Base-by-base conservation (phyloP, 1,140 invertebrate species). In the Rhysida immarginata region DNA sequence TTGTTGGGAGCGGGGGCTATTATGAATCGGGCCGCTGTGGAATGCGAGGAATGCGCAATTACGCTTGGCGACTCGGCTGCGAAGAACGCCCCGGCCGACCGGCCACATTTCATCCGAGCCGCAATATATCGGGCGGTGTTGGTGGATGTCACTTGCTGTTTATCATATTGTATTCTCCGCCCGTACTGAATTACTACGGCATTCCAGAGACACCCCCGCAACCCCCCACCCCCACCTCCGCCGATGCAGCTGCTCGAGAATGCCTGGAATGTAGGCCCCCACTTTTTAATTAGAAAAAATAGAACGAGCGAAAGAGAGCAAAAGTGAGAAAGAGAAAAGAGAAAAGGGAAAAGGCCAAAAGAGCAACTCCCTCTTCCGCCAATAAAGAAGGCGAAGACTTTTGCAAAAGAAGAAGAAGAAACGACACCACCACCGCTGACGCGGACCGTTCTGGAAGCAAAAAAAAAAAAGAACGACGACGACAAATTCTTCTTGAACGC, bases 261-360 rank as follows among this genome's bases (percentile, higher is more conserved):
- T 21, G 26, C 23, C 23, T 20, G 42, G 26, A 48, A 25, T 35
- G 23, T 25, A 53, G 27, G 26, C 21, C n/a, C n/a, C n/a, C 49
- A 53, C 50, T 29, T 45, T 57, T 42, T 24, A 46, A 48, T n/a
- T 5, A 21, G 54, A 24, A 43, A 13, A n/a, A 46, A 21, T 24
- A 41, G 29, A 3, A 50, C 50, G 55, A 41, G 26, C 21, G 49
- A 53, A n/a, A 53, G 42, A 41, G 27, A 35, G 26, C 35, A 29
- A 53, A 41, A 44, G 50, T 43, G 42, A 53, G 50, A 42, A 26
- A 57, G 50, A 57, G 56, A 57, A 54, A 20, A 3, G 1, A 13
- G 25, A 56, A 54, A 51, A 35, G 18, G 54, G 35, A 2, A 56
- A 25, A n/a, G 5, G 2, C 21, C n/a, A n/a, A n/a, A n/a, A n/a